A percentile compares a stretch with the other conserved stretches of the same genome.
Evolutionary conservation across 1,140 invertebrate species (phyloP).

Genomic region (Heliconius hewitsoni): DNA sequence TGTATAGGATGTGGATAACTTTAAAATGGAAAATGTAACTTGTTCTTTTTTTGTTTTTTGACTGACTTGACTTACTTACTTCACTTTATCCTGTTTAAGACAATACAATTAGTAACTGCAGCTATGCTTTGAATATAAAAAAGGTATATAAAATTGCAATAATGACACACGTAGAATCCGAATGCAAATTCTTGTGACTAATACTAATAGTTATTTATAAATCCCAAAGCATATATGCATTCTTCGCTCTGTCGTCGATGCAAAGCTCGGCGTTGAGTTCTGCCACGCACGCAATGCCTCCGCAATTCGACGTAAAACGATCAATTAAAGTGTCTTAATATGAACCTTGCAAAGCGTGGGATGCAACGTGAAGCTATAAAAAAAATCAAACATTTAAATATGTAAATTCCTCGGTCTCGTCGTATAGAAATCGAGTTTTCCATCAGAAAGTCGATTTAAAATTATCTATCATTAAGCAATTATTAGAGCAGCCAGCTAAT

Average conservation of each 20-base stretch:
- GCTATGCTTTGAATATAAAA: background rate
- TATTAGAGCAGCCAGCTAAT: slow-evolving; percentile 5
- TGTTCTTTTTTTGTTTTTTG: too few species aligned
- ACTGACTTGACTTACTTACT: too few species aligned
- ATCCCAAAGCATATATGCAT: background rate
- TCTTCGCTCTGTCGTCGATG: too few species aligned
- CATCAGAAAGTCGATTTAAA: slow-evolving; percentile 16
- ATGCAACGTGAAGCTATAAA: too few species aligned
- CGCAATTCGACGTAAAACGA: too few species aligned
- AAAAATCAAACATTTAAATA: background rate
- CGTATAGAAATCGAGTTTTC: background rate
- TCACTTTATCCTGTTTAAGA: background rate
- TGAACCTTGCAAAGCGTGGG: too few species aligned
- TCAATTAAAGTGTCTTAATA: too few species aligned
- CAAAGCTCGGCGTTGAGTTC: too few species aligned
- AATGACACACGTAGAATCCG: background rate
- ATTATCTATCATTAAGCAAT: slow-evolving; percentile 15
- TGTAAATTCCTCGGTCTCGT: background rate
- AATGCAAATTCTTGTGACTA: slow-evolving; percentile 5
- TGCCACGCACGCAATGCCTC: too few species aligned
- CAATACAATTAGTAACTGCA: background rate
- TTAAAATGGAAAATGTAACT: too few species aligned
- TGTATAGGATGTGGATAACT: too few species aligned
- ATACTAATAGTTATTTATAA: background rate
- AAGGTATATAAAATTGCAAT: background rate